Evolutionary conservation across 2,113 vertebrate species (phyloP).

Genomic region (Haemorhous mexicanus): DNA sequence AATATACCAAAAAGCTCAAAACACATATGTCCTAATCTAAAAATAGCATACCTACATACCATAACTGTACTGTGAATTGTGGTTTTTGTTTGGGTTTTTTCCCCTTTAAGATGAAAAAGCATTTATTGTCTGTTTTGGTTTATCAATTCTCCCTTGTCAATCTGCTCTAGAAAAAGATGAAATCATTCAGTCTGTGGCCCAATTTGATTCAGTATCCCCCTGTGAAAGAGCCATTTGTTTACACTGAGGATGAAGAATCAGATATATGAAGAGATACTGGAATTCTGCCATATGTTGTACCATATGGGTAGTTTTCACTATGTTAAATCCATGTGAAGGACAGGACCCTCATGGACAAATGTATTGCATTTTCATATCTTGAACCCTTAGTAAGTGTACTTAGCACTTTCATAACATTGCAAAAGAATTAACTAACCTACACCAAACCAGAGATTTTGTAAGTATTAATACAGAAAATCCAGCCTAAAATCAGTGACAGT

Average conservation of each 20-base stretch:
- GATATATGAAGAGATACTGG: background rate
- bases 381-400: background rate
- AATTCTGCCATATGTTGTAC: constrained; percentile 49
- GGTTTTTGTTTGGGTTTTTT: background rate
- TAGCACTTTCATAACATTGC: background rate
- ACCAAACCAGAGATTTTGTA: background rate
- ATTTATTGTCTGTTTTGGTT: background rate
- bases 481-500: background rate
- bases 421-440: background rate
- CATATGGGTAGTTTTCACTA: constrained; percentile 37
- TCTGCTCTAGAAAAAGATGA: background rate
- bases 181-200: background rate
- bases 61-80: background rate
- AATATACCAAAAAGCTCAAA: background rate
- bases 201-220: constrained; percentile 19
- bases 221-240: constrained; percentile 35
- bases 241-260: constrained; percentile 28
- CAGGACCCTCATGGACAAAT: background rate
- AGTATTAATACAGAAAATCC: background rate
- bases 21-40: background rate
- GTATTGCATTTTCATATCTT: background rate
- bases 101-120: background rate
- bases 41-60: background rate
- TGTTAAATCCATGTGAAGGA: background rate
- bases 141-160: background rate